Evolutionary conservation across 1,140 invertebrate genomes (phyloP).

Genomic region (Drosophila ohnishii): DNA sequence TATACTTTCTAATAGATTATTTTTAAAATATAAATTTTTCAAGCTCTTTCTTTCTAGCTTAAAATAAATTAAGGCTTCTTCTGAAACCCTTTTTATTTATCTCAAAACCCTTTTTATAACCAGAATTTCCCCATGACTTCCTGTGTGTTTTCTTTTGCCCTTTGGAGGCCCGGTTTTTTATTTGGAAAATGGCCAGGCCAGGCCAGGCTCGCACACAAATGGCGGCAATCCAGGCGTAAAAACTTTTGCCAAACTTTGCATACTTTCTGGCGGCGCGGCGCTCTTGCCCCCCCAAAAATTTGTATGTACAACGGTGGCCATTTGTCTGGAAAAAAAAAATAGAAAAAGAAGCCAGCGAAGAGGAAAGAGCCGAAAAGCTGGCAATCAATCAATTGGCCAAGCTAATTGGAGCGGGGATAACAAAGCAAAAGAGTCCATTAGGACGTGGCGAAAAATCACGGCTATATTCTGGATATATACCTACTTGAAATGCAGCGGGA

Average conservation of each 20-base stretch:
- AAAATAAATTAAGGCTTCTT: too few relatives aligned
- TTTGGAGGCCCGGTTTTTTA: neutral
- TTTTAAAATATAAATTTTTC: too few relatives aligned
- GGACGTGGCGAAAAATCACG: conserved; percentile 1
- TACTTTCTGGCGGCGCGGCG: conserved; percentile 58
- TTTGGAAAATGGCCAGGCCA: conserved; percentile 25
- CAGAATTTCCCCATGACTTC: neutral
- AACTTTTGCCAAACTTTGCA: conserved; percentile 74
- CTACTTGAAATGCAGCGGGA: conserved; percentile 17
- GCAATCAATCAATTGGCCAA: conserved; percentile 75
- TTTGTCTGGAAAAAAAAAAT: conserved; percentile 22
- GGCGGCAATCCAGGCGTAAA: conserved; percentile 54
- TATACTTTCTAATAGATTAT: too few relatives aligned
- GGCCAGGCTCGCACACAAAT: conserved; percentile 35
- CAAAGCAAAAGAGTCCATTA: conserved; percentile 27
- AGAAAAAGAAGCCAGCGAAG: neutral
- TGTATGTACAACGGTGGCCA: conserved; percentile 49
- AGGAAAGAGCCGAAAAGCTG: conserved; percentile 48
- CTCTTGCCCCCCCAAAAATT: conserved; percentile 36
- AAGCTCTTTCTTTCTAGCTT: too few relatives aligned
- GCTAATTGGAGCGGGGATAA: conserved; percentile 60
- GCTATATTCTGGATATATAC: neutral
- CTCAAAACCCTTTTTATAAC: neutral
- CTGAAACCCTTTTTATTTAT: too few relatives aligned
- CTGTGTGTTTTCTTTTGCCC: neutral